Evolutionary conservation across 30 jellyfish, hydroid and myxozoan species (phyloP), one percentile per base, ranked within the genome.

Genomic region (Hydractinia echinata): DNA sequence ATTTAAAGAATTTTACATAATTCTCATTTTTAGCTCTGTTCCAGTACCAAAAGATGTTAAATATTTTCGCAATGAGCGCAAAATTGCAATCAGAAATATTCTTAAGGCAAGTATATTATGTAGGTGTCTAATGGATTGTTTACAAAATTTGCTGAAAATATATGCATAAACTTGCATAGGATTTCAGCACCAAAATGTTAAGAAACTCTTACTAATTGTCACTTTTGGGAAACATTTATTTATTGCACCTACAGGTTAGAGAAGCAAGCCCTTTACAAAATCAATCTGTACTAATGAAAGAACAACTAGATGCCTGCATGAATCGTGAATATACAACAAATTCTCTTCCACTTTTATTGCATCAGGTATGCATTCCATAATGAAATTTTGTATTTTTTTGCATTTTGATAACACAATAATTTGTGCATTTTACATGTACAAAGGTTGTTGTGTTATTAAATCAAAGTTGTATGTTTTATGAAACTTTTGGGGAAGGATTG

Each of bases 1-100:
- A 4, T 77, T 52, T 77, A 10, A 8, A 52, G 16, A 13, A 11
- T 51, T 61, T 71, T 19, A 30, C 6, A 13, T 13, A 30, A n/a
- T 48, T 44, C 18, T 50, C 15, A 7, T 62, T 81, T 81, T n/a
- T 71, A 89, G 96, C 83, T 89, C 96, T 6, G 77, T 89, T 11
- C 81, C 86, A 16, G 61, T 77, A 21, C 96, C 96, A 52, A 73
- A 73, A 20, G 96, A 89, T 83, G 94, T 72, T 30, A 83, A 73
- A n/a, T 89, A 83, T 61, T 89, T 89, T 76, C 80, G 91, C 58
- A 84, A 89, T 79, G 95, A 89, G 58, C 87, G 96, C 51, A 89
- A 81, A 69, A 39, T 79, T 61, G 96, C 96, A 18, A 61, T 89
- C 55, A 69, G 83, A 77, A 89, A 79, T 44, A 86, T 89, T 30